These are phyloP conservation scores for Indicator indicator DNA, from an alignment of 2,113 vertebrate genomes.

Conservation along the genomic window DNA sequence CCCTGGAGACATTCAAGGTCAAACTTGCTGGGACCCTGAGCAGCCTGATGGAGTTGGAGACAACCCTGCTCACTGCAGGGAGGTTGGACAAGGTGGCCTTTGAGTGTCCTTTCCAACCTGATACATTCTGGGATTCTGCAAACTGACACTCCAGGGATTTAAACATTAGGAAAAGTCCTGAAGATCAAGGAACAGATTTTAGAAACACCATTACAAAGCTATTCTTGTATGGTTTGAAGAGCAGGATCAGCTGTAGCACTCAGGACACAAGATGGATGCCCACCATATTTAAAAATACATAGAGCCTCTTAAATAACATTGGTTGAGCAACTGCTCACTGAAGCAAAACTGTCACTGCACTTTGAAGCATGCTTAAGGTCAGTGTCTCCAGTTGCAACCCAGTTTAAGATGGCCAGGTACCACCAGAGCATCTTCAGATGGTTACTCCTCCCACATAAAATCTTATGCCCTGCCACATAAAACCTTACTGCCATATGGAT, in stretches of 20 bases:
- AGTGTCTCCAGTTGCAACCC: not conserved
- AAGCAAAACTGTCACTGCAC: not conserved
- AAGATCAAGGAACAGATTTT: not conserved
- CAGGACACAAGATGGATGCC: not conserved
- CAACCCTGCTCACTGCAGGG: too few relatives aligned
- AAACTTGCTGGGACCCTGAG: too few relatives aligned
- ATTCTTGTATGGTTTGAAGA: rapidly evolving
- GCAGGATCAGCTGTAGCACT: not conserved
- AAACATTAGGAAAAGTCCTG: not conserved
- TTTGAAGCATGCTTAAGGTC: not conserved
- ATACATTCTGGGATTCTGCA: too few relatives aligned
- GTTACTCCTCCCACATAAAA: not conserved
- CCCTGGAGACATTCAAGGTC: too few relatives aligned
- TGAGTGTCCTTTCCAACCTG: too few relatives aligned
- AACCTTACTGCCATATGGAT: not conserved
- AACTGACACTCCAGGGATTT: too few relatives aligned
- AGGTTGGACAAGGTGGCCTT: too few relatives aligned
- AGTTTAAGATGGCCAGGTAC: not conserved
- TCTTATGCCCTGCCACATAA: not conserved
- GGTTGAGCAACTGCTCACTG: not conserved
- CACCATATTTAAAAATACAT: not conserved
- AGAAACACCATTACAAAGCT: not conserved
- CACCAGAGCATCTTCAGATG: not conserved
- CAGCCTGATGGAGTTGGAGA: too few relatives aligned
- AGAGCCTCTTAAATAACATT: not conserved